A percentile compares a stretch with the other conserved stretches of the same genome.
Evolutionary conservation across 2,113 vertebrate genomes (phyloP).

Genomic region (Stigmatopora argus): DNA sequence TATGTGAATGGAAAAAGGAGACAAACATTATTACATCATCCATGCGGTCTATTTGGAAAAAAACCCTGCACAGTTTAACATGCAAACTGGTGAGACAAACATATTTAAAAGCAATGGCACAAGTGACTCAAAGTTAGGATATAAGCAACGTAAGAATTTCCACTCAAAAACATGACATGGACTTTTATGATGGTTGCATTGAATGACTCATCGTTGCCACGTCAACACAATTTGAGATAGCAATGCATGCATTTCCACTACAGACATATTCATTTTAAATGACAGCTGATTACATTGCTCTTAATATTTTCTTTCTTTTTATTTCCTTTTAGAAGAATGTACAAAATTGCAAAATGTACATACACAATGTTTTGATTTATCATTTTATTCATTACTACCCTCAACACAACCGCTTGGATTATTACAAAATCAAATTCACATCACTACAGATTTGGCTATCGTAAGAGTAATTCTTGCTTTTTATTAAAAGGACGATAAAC

Average conservation of each 20-base stretch:
- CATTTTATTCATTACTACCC: too few species aligned
- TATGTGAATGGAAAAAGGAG: background rate
- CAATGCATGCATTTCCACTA: background rate
- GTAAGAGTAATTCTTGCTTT: background rate
- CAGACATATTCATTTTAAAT: too few species aligned
- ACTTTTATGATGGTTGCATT: background rate
- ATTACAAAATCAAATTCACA: too few species aligned
- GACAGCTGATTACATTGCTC: too few species aligned
- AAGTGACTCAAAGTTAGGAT: slow-evolving; percentile 17
- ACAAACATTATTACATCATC: background rate
- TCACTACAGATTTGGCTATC: too few species aligned
- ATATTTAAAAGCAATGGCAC: slow-evolving; percentile 4
- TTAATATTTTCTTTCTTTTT: background rate
- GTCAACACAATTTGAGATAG: background rate
- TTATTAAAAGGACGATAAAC: slow-evolving; percentile 9
- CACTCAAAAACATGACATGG: slow-evolving; percentile 14
- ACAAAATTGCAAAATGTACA: background rate
- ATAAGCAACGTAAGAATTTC: slow-evolving; percentile 1
- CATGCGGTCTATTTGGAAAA: slow-evolving; percentile 21
- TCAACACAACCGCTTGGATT: too few species aligned
- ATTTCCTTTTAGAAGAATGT: background rate
- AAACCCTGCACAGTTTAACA: slow-evolving; percentile 40
- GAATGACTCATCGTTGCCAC: background rate
- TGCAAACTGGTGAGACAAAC: slow-evolving; percentile 21
- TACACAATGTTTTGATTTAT: too few species aligned